These are phyloP conservation scores for Hydrochoerus hydrochaeris DNA, from an alignment of 2,113 vertebrate species.

Conservation along the genomic window DNA sequence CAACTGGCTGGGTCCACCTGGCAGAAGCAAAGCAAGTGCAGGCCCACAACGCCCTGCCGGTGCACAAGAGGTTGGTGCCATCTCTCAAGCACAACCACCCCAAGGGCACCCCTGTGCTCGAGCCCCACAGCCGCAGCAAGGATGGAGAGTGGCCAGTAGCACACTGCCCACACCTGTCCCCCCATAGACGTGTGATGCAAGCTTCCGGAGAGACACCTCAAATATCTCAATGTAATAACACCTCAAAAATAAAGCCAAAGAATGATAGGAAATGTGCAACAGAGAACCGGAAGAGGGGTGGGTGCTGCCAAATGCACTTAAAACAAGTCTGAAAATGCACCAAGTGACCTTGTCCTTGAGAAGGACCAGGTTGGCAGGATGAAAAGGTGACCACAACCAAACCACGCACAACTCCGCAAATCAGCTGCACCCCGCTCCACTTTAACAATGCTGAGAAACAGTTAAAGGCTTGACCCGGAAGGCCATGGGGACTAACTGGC, in stretches of 20 bases:
- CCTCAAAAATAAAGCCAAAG: background rate
- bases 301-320: background rate
- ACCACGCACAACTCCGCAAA: too few relatives aligned
- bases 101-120: background rate
- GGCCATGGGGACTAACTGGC: background rate
- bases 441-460: background rate
- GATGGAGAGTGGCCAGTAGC: too few relatives aligned
- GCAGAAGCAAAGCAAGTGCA: background rate
- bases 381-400: background rate
- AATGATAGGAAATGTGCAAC: background rate
- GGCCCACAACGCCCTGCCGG: background rate
- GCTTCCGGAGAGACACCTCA: background rate
- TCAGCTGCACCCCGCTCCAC: background rate
- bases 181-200: accelerated
- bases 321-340: background rate
- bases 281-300: background rate
- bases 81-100: background rate
- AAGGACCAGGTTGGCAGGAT: background rate
- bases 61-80: background rate
- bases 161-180: background rate
- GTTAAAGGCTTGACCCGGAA: background rate
- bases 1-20: background rate
- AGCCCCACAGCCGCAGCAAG: background rate
- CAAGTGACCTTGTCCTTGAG: background rate
- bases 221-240: too few relatives aligned